phyloP scores from a whole-genome alignment of 2,888 invertebrate genomes.

The Megastigmus dorsalis region DNA sequence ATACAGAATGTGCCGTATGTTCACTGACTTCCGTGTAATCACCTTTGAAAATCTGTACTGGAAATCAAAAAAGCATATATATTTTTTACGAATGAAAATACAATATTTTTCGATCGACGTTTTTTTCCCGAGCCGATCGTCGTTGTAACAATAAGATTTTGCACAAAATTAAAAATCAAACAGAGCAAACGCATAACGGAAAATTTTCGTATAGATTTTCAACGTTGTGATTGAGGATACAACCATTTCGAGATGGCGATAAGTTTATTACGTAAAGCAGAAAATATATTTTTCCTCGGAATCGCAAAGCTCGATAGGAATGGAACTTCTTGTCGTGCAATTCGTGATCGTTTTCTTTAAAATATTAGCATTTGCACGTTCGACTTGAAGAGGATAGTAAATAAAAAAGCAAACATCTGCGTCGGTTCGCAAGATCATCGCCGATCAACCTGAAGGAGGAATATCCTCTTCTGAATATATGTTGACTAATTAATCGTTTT shows the following conservation, averaged over 20 bases:
- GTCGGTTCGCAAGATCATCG: not conserved
- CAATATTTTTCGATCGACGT: conserved; percentile 20
- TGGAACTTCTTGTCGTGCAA: not conserved
- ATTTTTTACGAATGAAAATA: not conserved
- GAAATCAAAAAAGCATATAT: conserved; percentile 2
- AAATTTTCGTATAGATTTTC: conserved; percentile 28
- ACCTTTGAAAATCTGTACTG: conserved; percentile 42
- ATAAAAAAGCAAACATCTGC: not conserved
- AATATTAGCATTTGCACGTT: conserved; percentile 1
- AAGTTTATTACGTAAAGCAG: not conserved
- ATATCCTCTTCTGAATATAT: conserved; percentile 15
- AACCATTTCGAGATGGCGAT: not conserved
- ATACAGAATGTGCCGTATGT: conserved; percentile 16
- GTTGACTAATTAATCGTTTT: conserved; percentile 36
- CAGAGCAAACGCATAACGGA: too few relatives aligned
- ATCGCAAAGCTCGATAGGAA: not conserved
- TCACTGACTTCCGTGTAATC: conserved; percentile 7
- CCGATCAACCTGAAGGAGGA: conserved; percentile 20
- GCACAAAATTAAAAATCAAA: not conserved
- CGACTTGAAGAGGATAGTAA: not conserved
- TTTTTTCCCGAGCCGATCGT: too few relatives aligned
- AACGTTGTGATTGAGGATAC: not conserved
- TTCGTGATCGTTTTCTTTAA: not conserved
- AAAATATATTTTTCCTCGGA: not conserved
- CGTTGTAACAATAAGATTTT: not conserved